These are phyloP conservation scores for Philaethria dido DNA, from an alignment of 2,888 invertebrate genomes.

Conservation along the genomic window DNA sequence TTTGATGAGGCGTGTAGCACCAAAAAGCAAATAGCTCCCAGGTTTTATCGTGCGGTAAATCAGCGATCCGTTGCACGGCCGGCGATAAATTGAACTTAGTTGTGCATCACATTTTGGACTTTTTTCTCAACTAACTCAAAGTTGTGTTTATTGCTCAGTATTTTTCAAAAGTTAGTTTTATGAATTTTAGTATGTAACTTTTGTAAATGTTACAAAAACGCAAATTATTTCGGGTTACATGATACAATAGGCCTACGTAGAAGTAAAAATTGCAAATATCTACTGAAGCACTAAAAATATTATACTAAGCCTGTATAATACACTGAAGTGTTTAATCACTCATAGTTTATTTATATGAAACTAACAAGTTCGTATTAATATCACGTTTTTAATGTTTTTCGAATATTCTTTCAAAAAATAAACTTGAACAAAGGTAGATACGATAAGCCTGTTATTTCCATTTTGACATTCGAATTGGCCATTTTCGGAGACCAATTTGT, in stretches of 20 bases:
- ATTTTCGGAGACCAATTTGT: conserved; percentile 30
- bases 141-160: not conserved
- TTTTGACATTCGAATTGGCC: conserved; percentile 38
- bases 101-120: conserved; percentile 47
- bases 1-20: conserved; percentile 20
- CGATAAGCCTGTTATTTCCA: conserved; percentile 38
- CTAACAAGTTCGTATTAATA: not conserved
- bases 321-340: not conserved
- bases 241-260: too few species aligned
- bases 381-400: not conserved
- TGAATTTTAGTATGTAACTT: not conserved
- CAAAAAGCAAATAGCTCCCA: conserved; percentile 51
- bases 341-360: not conserved
- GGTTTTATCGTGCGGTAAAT: conserved; percentile 66
- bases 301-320: too few species aligned
- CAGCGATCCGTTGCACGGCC: conserved; percentile 61
- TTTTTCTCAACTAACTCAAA: not conserved
- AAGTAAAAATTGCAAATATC: too few species aligned
- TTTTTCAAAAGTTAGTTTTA: not conserved
- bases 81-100: conserved; percentile 64
- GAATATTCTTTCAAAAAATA: conserved; percentile 16
- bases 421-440: conserved; percentile 24
- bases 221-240: too few species aligned
- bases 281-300: too few species aligned
- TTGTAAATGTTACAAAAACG: not conserved